These are phyloP conservation scores for Notodonta dromedarius DNA, from an alignment of 2,888 invertebrate genomes.

Conservation along the genomic window DNA sequence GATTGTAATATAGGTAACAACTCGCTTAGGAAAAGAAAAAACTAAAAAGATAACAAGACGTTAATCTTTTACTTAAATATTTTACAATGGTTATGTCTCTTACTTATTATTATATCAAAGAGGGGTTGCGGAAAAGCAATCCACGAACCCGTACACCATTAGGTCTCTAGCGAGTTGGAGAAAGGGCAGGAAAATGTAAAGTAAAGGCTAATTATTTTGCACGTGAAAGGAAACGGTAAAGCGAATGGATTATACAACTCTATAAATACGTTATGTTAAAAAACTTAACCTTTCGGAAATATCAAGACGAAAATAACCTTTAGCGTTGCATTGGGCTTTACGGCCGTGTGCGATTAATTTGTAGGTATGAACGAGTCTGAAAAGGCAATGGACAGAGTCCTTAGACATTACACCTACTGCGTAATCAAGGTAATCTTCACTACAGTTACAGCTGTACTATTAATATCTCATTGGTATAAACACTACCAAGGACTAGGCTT, in stretches of 20 bases:
- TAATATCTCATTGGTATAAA: too few species aligned
- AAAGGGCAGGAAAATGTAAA: constrained; percentile 2
- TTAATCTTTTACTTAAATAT: neutral
- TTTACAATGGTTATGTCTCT: neutral
- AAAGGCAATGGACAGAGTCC: neutral
- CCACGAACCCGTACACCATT: neutral
- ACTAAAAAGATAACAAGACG: too few species aligned
- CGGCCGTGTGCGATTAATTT: neutral
- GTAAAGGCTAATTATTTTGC: constrained; percentile 1
- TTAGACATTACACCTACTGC: neutral
- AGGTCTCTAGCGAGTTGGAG: constrained; percentile 1
- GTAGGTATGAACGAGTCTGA: neutral
- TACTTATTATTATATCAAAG: too few species aligned
- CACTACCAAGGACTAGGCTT: too few species aligned
- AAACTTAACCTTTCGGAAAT: constrained; percentile 8
- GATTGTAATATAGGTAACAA: neutral
- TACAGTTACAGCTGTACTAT: neutral
- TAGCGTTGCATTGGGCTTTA: constrained; percentile 3
- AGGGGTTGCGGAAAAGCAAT: neutral
- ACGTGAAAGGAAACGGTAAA: constrained; percentile 2
- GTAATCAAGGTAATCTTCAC: neutral
- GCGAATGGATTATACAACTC: constrained; percentile 3
- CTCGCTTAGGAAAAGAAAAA: neutral
- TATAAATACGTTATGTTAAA: constrained; percentile 6
- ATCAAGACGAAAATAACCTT: constrained; percentile 5